A percentile compares a stretch with the other conserved stretches of the same genome.
phyloP scores from a whole-genome alignment of 2,888 invertebrate genomes.

The Trichogramma evanescens region DNA sequence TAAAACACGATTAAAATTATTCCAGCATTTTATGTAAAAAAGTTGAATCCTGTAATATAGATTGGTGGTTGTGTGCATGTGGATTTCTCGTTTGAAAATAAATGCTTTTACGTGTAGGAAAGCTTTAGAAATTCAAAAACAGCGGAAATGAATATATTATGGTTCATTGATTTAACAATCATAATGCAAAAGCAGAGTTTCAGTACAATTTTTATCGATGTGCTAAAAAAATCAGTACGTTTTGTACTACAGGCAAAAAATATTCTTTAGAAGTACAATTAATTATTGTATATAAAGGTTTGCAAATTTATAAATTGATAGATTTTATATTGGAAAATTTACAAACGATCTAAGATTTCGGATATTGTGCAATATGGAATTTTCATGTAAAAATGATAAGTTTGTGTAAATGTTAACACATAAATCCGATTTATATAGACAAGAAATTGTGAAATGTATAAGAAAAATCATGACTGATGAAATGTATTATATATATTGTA shows the following conservation, averaged over 20 bases:
- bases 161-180: too few species aligned
- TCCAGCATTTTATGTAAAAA: too few species aligned
- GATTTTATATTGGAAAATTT: neutral
- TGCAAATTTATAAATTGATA: constrained; percentile 1
- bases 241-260: neutral
- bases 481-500: constrained; percentile 17
- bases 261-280: neutral
- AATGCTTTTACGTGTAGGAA: too few species aligned
- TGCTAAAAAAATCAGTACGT: too few species aligned
- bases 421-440: constrained; percentile 9
- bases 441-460: constrained; percentile 23
- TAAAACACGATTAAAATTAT: too few species aligned
- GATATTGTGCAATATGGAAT: constrained; percentile 30
- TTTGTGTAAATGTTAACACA: constrained; percentile 7
- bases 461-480: constrained; percentile 30
- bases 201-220: too few species aligned
- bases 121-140: too few species aligned
- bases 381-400: constrained; percentile 27
- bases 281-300: constrained; percentile 2
- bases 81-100: too few species aligned
- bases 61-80: too few species aligned
- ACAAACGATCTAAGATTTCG: constrained; percentile 12
- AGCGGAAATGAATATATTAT: too few species aligned
- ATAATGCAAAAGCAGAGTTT: too few species aligned
- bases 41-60: too few species aligned